These are phyloP conservation scores for Ips typographus DNA, from an alignment of 1,140 invertebrate species.

Conservation along the genomic window DNA sequence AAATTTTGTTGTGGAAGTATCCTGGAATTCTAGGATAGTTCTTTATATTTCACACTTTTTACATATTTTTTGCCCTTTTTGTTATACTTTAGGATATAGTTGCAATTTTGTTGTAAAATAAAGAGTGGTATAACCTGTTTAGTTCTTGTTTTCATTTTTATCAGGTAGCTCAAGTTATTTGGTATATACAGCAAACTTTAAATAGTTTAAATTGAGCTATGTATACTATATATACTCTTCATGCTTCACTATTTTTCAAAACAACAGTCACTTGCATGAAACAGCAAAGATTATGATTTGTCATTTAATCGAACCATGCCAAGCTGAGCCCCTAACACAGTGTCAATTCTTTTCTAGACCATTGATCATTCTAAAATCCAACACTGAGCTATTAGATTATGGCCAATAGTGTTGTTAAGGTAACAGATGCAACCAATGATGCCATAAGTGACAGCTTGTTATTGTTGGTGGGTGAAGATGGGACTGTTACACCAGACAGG, in stretches of 20 bases:
- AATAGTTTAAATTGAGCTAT: not conserved
- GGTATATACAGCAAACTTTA: not conserved
- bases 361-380: not conserved
- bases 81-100: not conserved
- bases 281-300: not conserved
- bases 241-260: not conserved
- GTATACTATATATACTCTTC: not conserved
- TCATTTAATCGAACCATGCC: not conserved
- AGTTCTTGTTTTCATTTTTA: constrained; percentile 11
- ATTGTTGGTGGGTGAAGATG: constrained; percentile 49
- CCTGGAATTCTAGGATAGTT: not conserved
- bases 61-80: not conserved
- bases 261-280: no score
- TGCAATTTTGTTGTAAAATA: constrained; percentile 11
- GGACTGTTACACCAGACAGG: constrained; percentile 48
- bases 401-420: constrained; percentile 49
- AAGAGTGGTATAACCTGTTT: constrained; percentile 2
- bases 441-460: constrained; percentile 45
- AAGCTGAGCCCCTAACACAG: not conserved
- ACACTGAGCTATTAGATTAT: constrained; percentile 33
- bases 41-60: not conserved
- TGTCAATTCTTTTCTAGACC: not conserved
- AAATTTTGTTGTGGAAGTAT: not conserved
- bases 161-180: not conserved
- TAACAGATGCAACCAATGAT: constrained; percentile 45